Conservation (phyloP, 64 coral and sea anemone genomes). For the Dendronephthya gigantea region DNA sequence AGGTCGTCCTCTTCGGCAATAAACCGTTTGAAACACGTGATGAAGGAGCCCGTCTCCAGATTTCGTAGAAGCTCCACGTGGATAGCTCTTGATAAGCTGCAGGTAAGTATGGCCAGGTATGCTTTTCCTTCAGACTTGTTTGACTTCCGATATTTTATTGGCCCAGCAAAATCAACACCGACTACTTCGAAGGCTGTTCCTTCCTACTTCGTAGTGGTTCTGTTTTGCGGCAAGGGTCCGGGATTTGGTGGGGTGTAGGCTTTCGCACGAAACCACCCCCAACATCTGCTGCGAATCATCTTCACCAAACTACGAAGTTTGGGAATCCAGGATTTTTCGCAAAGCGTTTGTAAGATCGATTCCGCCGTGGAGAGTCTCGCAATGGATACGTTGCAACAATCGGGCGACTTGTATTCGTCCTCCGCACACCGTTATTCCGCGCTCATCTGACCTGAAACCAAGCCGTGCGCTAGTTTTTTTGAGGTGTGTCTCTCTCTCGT, state of each 20-base stretch:
- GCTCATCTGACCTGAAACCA: constrained; percentile 7
- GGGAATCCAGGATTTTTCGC: neutral
- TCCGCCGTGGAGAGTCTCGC: neutral
- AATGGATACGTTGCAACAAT: neutral
- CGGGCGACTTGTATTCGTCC: constrained; percentile 7
- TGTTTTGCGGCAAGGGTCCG: neutral
- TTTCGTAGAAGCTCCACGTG: neutral
- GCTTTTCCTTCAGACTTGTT: neutral
- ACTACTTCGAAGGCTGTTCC: constrained; percentile 24
- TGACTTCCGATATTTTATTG: neutral
- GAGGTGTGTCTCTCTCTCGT: neutral
- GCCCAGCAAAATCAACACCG: too few species aligned
- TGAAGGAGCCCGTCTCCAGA: neutral
- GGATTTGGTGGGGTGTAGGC: neutral
- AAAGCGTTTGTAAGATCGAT: neutral
- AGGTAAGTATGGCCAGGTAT: constrained; percentile 4
- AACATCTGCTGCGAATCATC: neutral
- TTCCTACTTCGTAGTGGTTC: neutral
- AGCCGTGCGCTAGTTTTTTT: constrained; percentile 15
- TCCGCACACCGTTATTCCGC: neutral
- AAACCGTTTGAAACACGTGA: neutral
- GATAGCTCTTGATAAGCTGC: neutral
- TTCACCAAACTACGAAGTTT: neutral
- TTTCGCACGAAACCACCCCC: neutral
- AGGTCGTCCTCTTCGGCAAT: neutral